Evolutionary conservation across 2,888 invertebrate genomes (phyloP), one percentile per base, ranked within the genome.

Genomic region (Drosophila trichaetosa): DNA sequence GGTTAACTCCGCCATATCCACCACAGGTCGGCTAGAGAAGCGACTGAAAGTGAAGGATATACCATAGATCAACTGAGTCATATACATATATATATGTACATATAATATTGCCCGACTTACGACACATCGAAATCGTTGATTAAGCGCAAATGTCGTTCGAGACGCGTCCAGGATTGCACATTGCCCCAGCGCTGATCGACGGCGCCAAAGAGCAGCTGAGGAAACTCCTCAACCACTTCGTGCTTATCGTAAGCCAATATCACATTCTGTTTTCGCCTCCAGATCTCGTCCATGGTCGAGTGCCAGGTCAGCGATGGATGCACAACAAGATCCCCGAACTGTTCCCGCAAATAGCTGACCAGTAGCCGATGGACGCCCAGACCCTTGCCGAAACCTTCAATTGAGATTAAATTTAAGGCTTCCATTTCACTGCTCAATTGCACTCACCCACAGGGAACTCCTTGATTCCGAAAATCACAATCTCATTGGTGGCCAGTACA

Each of bases 1-100:
- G 0, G 96, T 96, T 52, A 96, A 83, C 91, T 96, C 95, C 0
- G 96, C 95, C 96, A 96, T 96, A 63, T 95, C 94, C 27, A 95
- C 95, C 80, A 94, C 93, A 2, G 94, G 93, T 10, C 93, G 90
- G 51, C 92, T 92, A 1, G 90, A 91, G 29, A 91, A 84, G 10
- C 91, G 82, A 24, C 91, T 92, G 21, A 21, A 46, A 72, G 2
- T 24, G 0, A 16, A 1, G 16, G 2, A 16, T 16, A 24, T 24
- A 40, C 16, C 3, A 34, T 29, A 27, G 21, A 46, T 2, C 0
- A 34, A 51, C 24, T 36, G 40, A 18, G 21, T 1, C 31, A 16
- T 13, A 49, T 38, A 16, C 11, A n/a, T n/a, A 42, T 33, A 29
- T 1, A 7, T 34, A 10, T 7, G n/a, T n/a, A n/a, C n/a, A 29